Base-by-base conservation (phyloP, 2,113 vertebrate species). In the Furnarius figulus region DNA sequence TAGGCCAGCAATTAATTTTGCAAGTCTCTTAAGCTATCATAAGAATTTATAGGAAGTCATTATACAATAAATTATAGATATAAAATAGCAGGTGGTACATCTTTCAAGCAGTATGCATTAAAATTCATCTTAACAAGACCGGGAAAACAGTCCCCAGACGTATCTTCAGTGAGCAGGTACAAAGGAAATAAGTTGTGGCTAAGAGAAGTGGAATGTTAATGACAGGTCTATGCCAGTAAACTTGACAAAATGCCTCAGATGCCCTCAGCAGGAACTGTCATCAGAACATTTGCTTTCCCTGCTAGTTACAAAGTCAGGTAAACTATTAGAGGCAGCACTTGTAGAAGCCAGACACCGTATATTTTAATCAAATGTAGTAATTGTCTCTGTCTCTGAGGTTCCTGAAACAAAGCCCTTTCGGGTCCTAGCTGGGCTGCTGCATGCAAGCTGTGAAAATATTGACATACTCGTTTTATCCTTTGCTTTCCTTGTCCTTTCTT, bases 31-130 rank as follows among this genome's bases (percentile, higher is more conserved):
- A 90, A 91, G 50, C 49, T 71, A 87, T 92, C 79, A 9, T 83
- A 79, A 89, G 81, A 66, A 94, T 94, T 94, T 89, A 91, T 85
- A 82, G 79, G 65, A 71, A 20, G 44, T 93, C 56, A 58, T 73
- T 95, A 56, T 77, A 49, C 86, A 46, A 84, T 88, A 94, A 95
- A 82, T 97, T 96, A 76, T 44, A 85, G 96, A 89, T 85, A 94
- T 71, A 95, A 97, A 97, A 70, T 93, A 97, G 93, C 91, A 96
- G 86, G 93, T 96, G 90, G 84, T 67, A 44, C 46, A 88, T 96
- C 88, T 93, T 87, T 90, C 74, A 96, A 84, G 71, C 55, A 92
- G 52, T 19, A 16, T 46, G 44, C 59, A 18, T 94, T 95, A 87
- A 78, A 95, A 96, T 95, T 94, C 35, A 73, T 88, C 53, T 89